phyloP scores from a whole-genome alignment of 2,113 vertebrate species.

The Thinocorus orbignyianus region DNA sequence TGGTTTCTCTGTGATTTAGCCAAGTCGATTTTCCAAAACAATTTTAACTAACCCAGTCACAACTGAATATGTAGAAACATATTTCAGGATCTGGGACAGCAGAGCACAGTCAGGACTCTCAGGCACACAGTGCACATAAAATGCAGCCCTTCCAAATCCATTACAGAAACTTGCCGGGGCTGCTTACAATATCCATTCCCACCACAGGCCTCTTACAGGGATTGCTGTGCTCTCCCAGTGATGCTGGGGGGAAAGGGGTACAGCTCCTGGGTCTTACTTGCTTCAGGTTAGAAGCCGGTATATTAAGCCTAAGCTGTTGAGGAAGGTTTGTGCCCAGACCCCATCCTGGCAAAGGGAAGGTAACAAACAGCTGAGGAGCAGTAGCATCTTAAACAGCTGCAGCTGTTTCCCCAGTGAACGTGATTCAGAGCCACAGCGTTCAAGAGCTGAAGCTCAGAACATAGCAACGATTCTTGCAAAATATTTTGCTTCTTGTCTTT shows the following conservation, averaged over 20 bases:
- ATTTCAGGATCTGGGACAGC: not conserved
- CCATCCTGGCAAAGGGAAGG: slow-evolving; percentile 23
- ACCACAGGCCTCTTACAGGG: not conserved
- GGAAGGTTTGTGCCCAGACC: not conserved
- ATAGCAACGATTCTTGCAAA: slow-evolving; percentile 65
- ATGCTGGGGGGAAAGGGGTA: not conserved
- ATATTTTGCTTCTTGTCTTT: slow-evolving; percentile 56
- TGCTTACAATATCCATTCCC: not conserved
- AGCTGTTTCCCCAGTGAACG: slow-evolving; percentile 62
- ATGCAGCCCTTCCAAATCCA: not conserved
- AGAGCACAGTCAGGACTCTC: not conserved
- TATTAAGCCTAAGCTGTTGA: not conserved
- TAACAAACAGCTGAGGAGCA: slow-evolving; percentile 58
- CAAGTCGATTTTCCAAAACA: slow-evolving; percentile 29
- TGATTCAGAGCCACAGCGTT: slow-evolving; percentile 52
- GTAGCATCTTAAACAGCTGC: slow-evolving; percentile 70
- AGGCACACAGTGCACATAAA: not conserved
- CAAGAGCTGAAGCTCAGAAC: slow-evolving; percentile 47
- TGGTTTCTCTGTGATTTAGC: not conserved
- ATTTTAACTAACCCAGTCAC: not conserved
- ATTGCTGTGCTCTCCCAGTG: fast-evolving
- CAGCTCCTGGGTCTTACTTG: not conserved
- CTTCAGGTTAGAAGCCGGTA: not conserved
- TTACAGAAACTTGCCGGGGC: not conserved
- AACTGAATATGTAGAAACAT: not conserved